These are phyloP conservation scores for Limnephilus lunatus DNA, from an alignment of 2,888 invertebrate genomes.

Conservation along the genomic window DNA sequence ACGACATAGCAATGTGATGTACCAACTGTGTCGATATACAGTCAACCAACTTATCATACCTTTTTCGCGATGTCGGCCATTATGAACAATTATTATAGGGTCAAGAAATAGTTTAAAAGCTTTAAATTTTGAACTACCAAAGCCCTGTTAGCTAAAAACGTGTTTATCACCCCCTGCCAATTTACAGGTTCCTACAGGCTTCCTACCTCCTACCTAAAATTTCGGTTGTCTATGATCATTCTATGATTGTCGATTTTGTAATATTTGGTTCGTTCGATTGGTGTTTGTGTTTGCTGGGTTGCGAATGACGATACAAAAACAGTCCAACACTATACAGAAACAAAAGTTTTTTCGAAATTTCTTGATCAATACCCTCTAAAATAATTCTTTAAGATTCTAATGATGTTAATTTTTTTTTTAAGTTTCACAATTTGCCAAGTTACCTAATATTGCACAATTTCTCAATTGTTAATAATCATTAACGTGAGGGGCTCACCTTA, in stretches of 20 bases:
- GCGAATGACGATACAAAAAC: background rate
- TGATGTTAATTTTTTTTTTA: background rate
- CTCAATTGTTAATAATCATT: background rate
- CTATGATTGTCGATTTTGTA: conserved; percentile 10
- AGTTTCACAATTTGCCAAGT: background rate
- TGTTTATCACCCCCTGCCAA: conserved; percentile 55
- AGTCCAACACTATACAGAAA: background rate
- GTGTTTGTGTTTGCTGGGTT: background rate
- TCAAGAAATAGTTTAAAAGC: conserved; percentile 16
- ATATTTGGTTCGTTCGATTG: background rate
- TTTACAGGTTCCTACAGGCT: conserved; percentile 46
- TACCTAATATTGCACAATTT: background rate
- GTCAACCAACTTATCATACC: conserved; percentile 54
- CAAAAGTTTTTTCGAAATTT: background rate
- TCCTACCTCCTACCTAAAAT: conserved; percentile 10
- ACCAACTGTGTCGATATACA: background rate
- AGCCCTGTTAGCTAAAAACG: conserved; percentile 45
- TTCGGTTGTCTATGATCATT: conserved; percentile 28
- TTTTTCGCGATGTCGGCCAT: conserved; percentile 65
- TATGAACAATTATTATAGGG: conserved; percentile 32
- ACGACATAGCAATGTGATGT: conserved; percentile 29
- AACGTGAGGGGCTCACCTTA: background rate
- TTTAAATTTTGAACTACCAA: conserved; percentile 34
- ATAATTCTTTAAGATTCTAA: background rate
- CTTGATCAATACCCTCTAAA: background rate